Evolutionary conservation across 2,113 vertebrate species (phyloP).

Genomic region (Spizaetus ornatus): DNA sequence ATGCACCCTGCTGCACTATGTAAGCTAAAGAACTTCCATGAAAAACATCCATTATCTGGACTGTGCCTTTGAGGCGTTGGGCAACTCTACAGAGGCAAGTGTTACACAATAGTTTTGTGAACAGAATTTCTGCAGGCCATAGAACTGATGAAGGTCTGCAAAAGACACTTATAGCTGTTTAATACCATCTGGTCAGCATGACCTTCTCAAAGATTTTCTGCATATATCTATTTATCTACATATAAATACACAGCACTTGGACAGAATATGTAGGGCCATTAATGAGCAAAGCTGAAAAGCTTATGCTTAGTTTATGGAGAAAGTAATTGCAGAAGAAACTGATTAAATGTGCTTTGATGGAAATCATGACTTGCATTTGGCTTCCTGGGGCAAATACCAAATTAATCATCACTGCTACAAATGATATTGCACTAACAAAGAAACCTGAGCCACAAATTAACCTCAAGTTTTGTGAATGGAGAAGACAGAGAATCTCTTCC

Average conservation of each 20-base stretch:
- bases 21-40: background rate
- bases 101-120: background rate
- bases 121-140: background rate
- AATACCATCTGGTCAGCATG: background rate
- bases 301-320: background rate
- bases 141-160: background rate
- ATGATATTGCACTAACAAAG: background rate
- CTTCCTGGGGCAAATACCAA: background rate
- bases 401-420: background rate
- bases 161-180: background rate
- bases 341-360: background rate
- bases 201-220: background rate
- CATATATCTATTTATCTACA: background rate
- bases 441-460: background rate
- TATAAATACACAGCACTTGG: background rate
- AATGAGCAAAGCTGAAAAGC: background rate
- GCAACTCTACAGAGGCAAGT: background rate
- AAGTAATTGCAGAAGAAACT: background rate
- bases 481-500: background rate
- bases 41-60: background rate
- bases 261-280: background rate
- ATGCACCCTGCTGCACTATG: rapidly evolving
- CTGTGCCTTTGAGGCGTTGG: background rate
- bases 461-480: background rate
- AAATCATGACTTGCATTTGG: background rate